Evolutionary conservation across 2,113 vertebrate genomes (phyloP), one percentile per base, ranked within the genome.

Genomic region (Pungitius pungitius): DNA sequence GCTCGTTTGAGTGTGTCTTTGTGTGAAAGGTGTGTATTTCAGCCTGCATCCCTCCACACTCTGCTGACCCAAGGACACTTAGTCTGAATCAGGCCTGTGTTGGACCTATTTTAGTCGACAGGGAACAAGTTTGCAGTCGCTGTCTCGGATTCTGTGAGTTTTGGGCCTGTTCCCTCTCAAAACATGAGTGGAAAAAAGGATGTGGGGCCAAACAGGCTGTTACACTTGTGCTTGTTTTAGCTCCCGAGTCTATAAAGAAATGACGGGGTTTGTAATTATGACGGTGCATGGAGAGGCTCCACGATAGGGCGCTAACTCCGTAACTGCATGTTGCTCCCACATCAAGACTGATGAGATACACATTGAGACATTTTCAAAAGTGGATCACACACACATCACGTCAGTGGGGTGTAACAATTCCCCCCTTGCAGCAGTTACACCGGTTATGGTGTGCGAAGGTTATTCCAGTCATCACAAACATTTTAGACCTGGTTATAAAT

Each of bases 191-290:
- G 83, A 49, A 86, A 88, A 87, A 79, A 81, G 77, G 78, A 87
- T 74, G 58, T 72, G 69, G 75, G 69, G 89, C 91, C 91, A 91
- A 92, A 88, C 79, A 73, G 87, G 72, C 90, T 84, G 87, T 90
- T 87, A 91, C 75, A 86, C 72, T 90, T n/a, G 56, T 91, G 91
- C 90, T 93, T 92, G 89, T 92, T 94, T 94, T 88, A 91, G 91
- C 91, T 92, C 86, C 92, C 37, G 83, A 81, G 76, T 80, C 85
- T 75, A 86, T 88, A 90, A 89, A 89, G 83, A 90, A 87, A 85
- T 74, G 85, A 89, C 87, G 90, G 77, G 73, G 77, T 83, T 90
- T 88, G 85, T 89, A 91, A 89, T 91, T 92, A 91, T 74, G 84
- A 87, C 81, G 73, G 55, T 82, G 80, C 70, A 81, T 75, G 71